Percentiles rank a stretch among this genome's conserved stretches.
These are phyloP conservation scores for Drosophila kuntzei DNA, from an alignment of 2,888 invertebrate genomes.

Conservation along the genomic window DNA sequence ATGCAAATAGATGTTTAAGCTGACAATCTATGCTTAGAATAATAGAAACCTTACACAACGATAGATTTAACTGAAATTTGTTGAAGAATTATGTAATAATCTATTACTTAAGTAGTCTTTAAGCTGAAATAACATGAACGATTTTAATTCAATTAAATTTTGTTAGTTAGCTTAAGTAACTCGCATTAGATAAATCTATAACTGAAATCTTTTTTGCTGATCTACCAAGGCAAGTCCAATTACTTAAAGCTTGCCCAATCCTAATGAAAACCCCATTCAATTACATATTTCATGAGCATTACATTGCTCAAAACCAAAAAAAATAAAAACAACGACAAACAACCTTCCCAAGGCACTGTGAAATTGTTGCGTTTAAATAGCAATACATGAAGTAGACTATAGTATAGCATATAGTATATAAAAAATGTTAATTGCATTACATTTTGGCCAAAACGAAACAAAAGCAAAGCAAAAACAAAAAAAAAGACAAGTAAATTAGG, in stretches of 20 bases:
- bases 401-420: constrained; percentile 22
- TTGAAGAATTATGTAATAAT: not conserved
- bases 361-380: constrained; percentile 76
- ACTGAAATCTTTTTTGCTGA: constrained; percentile 31
- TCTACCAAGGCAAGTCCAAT: constrained; percentile 25
- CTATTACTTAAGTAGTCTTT: not conserved
- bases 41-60: not conserved
- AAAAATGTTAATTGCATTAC: constrained; percentile 79
- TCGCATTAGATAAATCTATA: constrained; percentile 23
- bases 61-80: constrained; percentile 6
- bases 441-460: constrained; percentile 50
- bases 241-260: constrained; percentile 37
- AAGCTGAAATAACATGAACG: not conserved
- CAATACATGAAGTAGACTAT: constrained; percentile 34
- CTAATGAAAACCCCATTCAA: constrained; percentile 50
- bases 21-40: not conserved
- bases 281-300: constrained; percentile 57
- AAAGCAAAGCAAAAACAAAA: constrained; percentile 12
- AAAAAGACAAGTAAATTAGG: constrained; percentile 68
- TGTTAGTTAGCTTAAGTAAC: not conserved
- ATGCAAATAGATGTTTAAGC: not conserved
- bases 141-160: not conserved
- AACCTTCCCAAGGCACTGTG: constrained; percentile 73
- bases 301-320: constrained; percentile 30
- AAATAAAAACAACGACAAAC: constrained; percentile 29